These are phyloP conservation scores for Mycalesis mineus DNA, from an alignment of 2,888 invertebrate species.

Conservation along the genomic window DNA sequence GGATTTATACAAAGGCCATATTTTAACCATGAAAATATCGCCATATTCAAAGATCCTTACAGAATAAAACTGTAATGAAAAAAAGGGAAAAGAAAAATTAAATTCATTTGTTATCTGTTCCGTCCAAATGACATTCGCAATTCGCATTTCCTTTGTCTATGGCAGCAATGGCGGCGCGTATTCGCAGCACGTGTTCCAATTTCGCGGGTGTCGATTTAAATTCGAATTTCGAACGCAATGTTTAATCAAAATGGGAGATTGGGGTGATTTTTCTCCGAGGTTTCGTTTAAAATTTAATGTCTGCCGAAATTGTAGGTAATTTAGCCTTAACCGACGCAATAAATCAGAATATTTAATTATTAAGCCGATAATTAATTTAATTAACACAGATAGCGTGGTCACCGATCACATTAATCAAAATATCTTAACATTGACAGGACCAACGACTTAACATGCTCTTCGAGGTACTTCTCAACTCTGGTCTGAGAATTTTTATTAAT, in stretches of 20 bases:
- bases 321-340: too few species aligned
- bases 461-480: too few species aligned
- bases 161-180: conserved; percentile 44
- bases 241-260: conserved; percentile 54
- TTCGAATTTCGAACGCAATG: conserved; percentile 43
- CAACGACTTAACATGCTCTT: too few species aligned
- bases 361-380: too few species aligned
- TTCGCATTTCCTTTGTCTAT: conserved; percentile 11
- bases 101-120: neutral
- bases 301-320: neutral
- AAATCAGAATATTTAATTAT: too few species aligned
- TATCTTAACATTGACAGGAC: too few species aligned
- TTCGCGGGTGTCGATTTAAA: conserved; percentile 59
- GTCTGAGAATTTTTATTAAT: too few species aligned
- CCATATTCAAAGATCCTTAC: neutral
- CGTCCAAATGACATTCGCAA: neutral
- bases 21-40: neutral
- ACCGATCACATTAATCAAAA: too few species aligned
- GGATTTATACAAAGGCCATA: neutral
- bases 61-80: neutral
- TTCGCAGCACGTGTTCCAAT: conserved; percentile 67
- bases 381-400: too few species aligned
- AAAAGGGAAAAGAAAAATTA: neutral
- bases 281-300: neutral
- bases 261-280: conserved; percentile 7